phyloP scores from a whole-genome alignment of 2,888 invertebrate genomes.

The Pseudoips prasinana region DNA sequence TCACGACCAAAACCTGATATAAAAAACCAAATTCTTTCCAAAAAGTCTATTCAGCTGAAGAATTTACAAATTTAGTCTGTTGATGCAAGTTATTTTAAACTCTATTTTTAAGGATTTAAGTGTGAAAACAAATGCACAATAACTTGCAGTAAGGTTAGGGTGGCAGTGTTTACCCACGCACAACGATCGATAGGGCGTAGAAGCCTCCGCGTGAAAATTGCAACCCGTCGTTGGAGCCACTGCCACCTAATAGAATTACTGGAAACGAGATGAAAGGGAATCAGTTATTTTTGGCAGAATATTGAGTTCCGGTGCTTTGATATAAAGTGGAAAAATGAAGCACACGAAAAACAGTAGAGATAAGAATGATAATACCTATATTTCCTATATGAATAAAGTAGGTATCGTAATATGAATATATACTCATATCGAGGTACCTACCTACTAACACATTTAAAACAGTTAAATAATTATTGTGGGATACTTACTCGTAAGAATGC shows the following conservation, averaged over 20 bases:
- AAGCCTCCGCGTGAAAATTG: slow-evolving; percentile 77
- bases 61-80: slow-evolving; percentile 5
- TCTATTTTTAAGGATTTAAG: slow-evolving; percentile 17
- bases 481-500: too few species aligned
- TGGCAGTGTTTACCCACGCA: slow-evolving; percentile 74
- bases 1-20: background rate
- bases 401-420: too few species aligned
- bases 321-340: background rate
- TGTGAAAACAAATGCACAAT: slow-evolving; percentile 17
- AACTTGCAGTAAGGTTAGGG: slow-evolving; percentile 59
- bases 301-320: slow-evolving; percentile 11
- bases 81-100: slow-evolving; percentile 11
- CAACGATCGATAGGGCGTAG: slow-evolving; percentile 68
- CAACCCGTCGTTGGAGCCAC: slow-evolving; percentile 56
- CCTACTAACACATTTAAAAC: too few species aligned
- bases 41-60: slow-evolving; percentile 10
- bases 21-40: slow-evolving; percentile 5
- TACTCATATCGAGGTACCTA: too few species aligned
- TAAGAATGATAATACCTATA: too few species aligned
- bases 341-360: too few species aligned
- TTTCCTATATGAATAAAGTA: too few species aligned
- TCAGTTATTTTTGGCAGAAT: slow-evolving; percentile 22
- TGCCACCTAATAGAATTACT: slow-evolving; percentile 51
- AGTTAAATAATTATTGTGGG: too few species aligned
- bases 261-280: slow-evolving; percentile 38